A percentile compares a stretch with the other conserved stretches of the same genome.
Evolutionary conservation across 2,797 vertebrate genomes (phyloP).

Genomic region (Margarornis squamiger): DNA sequence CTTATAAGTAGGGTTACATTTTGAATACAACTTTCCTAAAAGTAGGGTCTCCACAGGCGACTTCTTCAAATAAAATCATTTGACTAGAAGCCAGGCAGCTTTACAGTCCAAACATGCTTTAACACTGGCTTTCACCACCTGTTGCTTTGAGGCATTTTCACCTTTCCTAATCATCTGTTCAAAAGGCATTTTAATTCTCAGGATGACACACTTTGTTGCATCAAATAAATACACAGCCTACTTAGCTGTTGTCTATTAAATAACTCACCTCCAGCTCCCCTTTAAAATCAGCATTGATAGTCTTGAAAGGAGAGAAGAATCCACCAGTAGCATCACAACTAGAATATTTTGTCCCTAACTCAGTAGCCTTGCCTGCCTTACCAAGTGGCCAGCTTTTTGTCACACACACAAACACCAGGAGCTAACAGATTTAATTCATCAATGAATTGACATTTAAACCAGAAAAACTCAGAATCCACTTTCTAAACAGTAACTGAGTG

Average conservation of each 20-base stretch:
- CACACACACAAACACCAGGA: not conserved
- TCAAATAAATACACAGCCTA: not conserved
- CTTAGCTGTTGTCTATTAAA: not conserved
- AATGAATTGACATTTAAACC: not conserved
- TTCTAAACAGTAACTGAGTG: not conserved
- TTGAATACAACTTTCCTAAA: not conserved
- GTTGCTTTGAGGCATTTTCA: not conserved
- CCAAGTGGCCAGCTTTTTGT: not conserved
- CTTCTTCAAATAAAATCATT: not conserved
- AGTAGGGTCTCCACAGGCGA: not conserved
- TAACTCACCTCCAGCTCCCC: fast-evolving
- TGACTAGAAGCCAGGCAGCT: not conserved
- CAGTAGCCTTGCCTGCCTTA: not conserved
- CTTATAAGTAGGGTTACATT: not conserved
- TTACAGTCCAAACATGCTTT: not conserved
- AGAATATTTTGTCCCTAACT: not conserved
- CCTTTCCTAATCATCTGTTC: not conserved
- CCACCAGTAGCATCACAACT: not conserved
- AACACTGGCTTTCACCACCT: not conserved
- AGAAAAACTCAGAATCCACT: not conserved
- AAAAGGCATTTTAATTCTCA: not conserved
- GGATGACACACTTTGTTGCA: not conserved
- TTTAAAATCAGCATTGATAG: not conserved
- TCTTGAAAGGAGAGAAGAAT: not conserved
- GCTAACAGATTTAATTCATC: not conserved